phyloP scores from a whole-genome alignment of 2,797 vertebrate genomes.

The Sebastolobus altivelis region DNA sequence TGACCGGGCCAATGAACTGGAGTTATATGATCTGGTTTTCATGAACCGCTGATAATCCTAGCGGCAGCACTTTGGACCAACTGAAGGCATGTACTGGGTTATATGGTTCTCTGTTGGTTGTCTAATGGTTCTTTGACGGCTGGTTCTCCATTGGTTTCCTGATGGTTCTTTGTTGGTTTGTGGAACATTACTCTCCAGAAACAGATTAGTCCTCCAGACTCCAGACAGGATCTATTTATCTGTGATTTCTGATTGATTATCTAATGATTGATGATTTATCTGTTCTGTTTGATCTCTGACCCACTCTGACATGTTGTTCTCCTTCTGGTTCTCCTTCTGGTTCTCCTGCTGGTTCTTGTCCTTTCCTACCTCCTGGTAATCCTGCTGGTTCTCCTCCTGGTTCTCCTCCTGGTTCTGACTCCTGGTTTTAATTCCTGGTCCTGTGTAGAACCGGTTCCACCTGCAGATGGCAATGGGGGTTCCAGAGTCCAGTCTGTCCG shows the following conservation, averaged over 20 bases:
- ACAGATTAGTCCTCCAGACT: slow-evolving; percentile 2
- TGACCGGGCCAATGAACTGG: too few species aligned
- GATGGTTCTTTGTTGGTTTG: background rate
- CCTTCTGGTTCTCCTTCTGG: background rate
- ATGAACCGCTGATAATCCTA: too few species aligned
- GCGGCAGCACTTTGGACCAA: too few species aligned
- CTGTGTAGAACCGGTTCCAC: slow-evolving; percentile 89
- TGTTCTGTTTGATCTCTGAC: background rate
- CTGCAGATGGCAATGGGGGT: slow-evolving; percentile 89
- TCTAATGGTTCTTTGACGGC: background rate
- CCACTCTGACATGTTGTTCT: background rate
- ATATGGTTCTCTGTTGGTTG: background rate
- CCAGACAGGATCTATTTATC: background rate
- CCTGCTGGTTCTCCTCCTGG: background rate
- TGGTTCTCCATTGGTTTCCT: background rate
- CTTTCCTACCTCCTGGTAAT: background rate
- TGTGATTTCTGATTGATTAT: background rate
- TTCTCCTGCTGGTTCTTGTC: background rate
- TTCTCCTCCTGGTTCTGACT: background rate
- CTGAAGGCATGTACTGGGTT: too few species aligned
- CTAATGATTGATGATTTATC: background rate
- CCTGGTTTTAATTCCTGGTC: slow-evolving; percentile 18
- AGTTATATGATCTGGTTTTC: too few species aligned
- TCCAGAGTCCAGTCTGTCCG: slow-evolving; percentile 84
- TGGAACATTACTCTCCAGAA: background rate